Evolutionary conservation across 2,113 vertebrate species (phyloP).

Genomic region (Phaethornis superciliosus): DNA sequence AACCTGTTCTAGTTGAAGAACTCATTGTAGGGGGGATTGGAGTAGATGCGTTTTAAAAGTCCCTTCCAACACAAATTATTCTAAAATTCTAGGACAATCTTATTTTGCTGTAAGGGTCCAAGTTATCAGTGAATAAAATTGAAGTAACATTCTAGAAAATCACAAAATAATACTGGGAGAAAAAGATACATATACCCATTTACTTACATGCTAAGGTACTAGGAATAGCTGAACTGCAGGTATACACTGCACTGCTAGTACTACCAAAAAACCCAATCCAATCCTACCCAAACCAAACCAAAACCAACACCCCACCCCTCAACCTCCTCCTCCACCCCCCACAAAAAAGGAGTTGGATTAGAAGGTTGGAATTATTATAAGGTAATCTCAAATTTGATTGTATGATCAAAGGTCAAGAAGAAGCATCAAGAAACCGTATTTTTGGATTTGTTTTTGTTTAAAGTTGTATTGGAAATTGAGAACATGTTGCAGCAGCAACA

Average conservation of each 20-base stretch:
- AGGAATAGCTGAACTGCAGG: not conserved
- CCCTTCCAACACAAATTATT: not conserved
- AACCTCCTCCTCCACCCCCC: no score
- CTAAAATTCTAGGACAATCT: not conserved
- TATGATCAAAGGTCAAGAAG: not conserved
- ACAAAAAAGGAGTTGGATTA: no score
- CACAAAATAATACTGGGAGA: not conserved
- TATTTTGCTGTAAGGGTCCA: not conserved
- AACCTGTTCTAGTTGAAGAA: not conserved
- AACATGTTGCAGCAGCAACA: fast-evolving
- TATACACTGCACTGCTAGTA: no score
- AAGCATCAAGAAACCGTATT: no score
- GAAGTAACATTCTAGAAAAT: not conserved
- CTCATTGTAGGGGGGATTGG: fast-evolving
- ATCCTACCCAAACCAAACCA: no score
- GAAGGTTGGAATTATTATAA: not conserved
- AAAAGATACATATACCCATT: not conserved
- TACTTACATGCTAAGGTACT: not conserved
- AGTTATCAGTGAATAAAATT: not conserved
- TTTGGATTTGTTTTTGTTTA: not conserved
- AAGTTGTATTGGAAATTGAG: not conserved
- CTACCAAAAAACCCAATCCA: no score
- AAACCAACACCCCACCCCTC: no score
- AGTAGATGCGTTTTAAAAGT: no score
- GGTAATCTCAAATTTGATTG: not conserved